Percentiles rank a stretch among this genome's conserved stretches.
phyloP scores from a whole-genome alignment of 1,140 invertebrate species.

The Chrysopa pallens region DNA sequence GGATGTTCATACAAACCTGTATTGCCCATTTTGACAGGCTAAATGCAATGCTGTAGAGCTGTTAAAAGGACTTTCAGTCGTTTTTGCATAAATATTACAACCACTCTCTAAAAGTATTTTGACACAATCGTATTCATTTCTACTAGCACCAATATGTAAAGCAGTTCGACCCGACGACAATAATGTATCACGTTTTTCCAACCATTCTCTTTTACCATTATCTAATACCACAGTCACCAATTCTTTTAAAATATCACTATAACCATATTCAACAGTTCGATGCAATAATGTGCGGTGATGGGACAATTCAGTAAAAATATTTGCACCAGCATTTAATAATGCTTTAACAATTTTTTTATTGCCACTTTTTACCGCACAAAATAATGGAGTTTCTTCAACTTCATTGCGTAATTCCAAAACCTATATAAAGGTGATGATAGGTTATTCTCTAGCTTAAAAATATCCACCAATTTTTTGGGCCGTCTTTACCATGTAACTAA shows the following conservation, averaged over 20 bases:
- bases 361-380: slow-evolving; percentile 26
- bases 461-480: too few relatives aligned
- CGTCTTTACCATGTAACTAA: too few relatives aligned
- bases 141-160: slow-evolving; percentile 46
- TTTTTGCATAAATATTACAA: slow-evolving; percentile 20
- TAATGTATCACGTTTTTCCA: slow-evolving; percentile 1
- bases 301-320: slow-evolving; percentile 18
- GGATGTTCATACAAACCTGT: too few relatives aligned
- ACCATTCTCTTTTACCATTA: too few relatives aligned
- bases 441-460: too few relatives aligned
- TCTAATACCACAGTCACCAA: slow-evolving; percentile 17
- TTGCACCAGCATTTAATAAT: slow-evolving; percentile 28
- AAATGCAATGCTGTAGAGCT: slow-evolving; percentile 38
- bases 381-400: slow-evolving; percentile 28
- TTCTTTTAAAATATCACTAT: slow-evolving; percentile 20
- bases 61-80: slow-evolving; percentile 20
- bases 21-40: slow-evolving; percentile 13
- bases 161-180: slow-evolving; percentile 29
- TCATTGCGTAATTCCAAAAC: slow-evolving; percentile 13
- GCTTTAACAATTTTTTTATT: slow-evolving; percentile 24
- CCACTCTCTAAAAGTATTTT: slow-evolving; percentile 42
- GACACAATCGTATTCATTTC: slow-evolving; percentile 41
- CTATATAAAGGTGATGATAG: too few relatives aligned
- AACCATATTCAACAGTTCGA: slow-evolving; percentile 22
- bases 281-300: slow-evolving; percentile 24